Evolutionary conservation across 2,113 vertebrate genomes (phyloP), one percentile per base, ranked within the genome.

Genomic region (Dissostichus mawsoni): DNA sequence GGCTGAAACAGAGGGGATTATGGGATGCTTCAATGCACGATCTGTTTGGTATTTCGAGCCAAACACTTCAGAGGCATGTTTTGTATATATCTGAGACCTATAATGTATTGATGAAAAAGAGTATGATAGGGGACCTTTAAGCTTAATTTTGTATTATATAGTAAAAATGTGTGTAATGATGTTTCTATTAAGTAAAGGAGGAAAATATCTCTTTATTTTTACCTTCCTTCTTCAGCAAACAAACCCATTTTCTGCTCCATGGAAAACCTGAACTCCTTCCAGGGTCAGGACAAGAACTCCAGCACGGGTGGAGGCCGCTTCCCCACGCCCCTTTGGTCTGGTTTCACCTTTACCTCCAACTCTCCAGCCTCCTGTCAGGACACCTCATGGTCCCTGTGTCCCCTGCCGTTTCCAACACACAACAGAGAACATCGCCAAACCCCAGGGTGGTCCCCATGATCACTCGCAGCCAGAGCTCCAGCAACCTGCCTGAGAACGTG

Each of bases 251-350:
- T 87, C 74, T 85, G 63, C 68, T 97, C 96, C 47, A 93, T 96
- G 93, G 95, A 96, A 80, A 93, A 97, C 68, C 89, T 96, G 62
- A 90, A 89, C 91, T 92, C 89, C 82, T 95, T 93, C 52, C 83
- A 74, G 68, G 80, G 86, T 29, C 62, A 33, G 47, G 63, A 79
- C 36, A 64, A 68, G 70, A 74, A 66, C 47, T 47, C 41, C 62
- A 53, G 23, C 8, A 6, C 12, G 11, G 58, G 52, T 8, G 79
- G 86, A 52, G 83, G 74, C 25, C 84, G 11, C 58, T 90, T 92
- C 90, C 91, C 84, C 0, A 73, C 76, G 4, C 90, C 94, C 48
- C 80, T 87, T 25, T 53, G 50, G 66, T 92, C 78, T 23, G 85
- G 89, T 55, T 87, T 91, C 66, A 76, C 76, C 44, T 78, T 87